phyloP scores from a whole-genome alignment of 64 coral and sea anemone species.

The Montipora sp. region DNA sequence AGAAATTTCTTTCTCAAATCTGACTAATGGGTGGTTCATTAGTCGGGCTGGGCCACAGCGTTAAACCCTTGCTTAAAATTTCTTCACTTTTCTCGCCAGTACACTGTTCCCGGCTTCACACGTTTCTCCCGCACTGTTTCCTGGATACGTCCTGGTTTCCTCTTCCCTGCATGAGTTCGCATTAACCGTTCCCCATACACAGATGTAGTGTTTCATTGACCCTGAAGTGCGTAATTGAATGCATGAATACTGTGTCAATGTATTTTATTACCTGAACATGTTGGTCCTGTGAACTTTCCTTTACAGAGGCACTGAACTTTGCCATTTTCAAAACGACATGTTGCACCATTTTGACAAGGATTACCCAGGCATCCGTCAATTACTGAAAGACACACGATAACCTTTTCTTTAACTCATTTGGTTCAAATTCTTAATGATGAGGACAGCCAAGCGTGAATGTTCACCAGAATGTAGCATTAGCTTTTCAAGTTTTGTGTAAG shows the following conservation, averaged over 20 bases:
- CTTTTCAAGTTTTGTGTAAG: too few species aligned
- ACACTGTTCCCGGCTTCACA: background rate
- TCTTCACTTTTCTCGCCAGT: too few species aligned
- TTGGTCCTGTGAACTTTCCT: conserved; percentile 83
- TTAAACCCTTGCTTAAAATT: too few species aligned
- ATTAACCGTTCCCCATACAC: background rate
- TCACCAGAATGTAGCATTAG: too few species aligned
- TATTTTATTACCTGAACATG: conserved; percentile 76
- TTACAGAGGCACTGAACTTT: conserved; percentile 88
- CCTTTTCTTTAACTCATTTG: background rate
- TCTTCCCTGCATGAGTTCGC: background rate
- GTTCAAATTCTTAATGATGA: too few species aligned
- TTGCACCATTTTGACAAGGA: conserved; percentile 90
- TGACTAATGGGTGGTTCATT: too few species aligned
- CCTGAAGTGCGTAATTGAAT: too few species aligned
- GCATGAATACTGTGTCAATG: background rate
- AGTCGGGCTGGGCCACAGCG: too few species aligned
- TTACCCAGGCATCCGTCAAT: conserved; percentile 70
- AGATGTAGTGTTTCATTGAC: too few species aligned
- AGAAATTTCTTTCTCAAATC: too few species aligned
- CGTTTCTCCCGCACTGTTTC: background rate
- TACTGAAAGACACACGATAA: conserved; percentile 26
- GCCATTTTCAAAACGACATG: conserved; percentile 74
- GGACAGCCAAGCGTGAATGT: too few species aligned
- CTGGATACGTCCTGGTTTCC: too few species aligned